phyloP scores from a whole-genome alignment of 2,888 invertebrate genomes.

The Aromia moschata region DNA sequence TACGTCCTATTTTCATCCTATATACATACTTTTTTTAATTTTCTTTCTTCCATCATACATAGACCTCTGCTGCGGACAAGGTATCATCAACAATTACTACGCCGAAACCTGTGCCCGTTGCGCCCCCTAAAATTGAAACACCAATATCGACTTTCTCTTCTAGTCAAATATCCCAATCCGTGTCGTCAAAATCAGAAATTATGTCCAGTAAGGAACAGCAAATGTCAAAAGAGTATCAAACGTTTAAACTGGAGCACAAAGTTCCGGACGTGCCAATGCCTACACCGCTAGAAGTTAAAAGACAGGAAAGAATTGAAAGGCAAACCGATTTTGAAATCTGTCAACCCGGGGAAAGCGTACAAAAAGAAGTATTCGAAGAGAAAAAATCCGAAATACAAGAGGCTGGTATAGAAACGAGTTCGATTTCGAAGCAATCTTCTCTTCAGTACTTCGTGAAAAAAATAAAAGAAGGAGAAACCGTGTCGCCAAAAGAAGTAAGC shows the following conservation, averaged over 20 bases:
- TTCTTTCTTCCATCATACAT: slow-evolving; percentile 36
- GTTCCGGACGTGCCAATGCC: slow-evolving; percentile 54
- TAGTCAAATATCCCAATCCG: slow-evolving; percentile 49
- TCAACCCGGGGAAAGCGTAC: slow-evolving; percentile 34
- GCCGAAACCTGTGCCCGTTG: slow-evolving; percentile 40
- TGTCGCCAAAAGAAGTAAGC: slow-evolving; percentile 60
- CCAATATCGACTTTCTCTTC: slow-evolving; percentile 41
- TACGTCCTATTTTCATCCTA: slow-evolving; percentile 32
- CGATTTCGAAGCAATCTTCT: slow-evolving; percentile 72
- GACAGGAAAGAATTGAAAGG: slow-evolving; percentile 44
- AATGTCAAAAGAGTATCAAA: slow-evolving; percentile 57
- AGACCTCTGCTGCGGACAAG: slow-evolving; percentile 56
- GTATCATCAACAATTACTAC: slow-evolving; percentile 50
- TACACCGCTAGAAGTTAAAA: slow-evolving; percentile 44
- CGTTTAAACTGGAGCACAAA: slow-evolving; percentile 57
- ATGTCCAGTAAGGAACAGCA: slow-evolving; percentile 57
- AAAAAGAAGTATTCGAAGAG: slow-evolving; percentile 44
- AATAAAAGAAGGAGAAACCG: slow-evolving; percentile 65
- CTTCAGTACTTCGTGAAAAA: slow-evolving; percentile 74
- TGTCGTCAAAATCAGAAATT: slow-evolving; percentile 55
- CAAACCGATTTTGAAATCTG: slow-evolving; percentile 50
- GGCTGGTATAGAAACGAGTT: slow-evolving; percentile 66
- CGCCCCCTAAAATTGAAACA: slow-evolving; percentile 42
- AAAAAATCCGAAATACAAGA: slow-evolving; percentile 49
- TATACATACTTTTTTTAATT: no score